Conservation (phyloP, 2,888 invertebrate genomes). For the Thysanoteuthis rhombus region DNA sequence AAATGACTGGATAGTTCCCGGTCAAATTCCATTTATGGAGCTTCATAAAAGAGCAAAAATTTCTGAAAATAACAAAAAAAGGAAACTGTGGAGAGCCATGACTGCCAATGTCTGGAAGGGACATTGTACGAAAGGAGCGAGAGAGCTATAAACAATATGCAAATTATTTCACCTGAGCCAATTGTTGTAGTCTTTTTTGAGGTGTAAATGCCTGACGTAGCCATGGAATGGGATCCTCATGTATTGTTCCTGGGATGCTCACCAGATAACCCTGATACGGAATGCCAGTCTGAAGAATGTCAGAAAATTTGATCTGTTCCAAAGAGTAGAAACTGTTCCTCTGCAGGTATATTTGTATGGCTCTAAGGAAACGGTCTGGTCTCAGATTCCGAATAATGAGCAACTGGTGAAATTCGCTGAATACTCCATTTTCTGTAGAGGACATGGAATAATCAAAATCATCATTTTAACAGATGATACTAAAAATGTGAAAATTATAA, state of each 20-base stretch:
- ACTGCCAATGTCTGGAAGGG: too few species aligned
- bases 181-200: slow-evolving; percentile 40
- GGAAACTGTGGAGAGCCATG: too few species aligned
- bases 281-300: slow-evolving; percentile 50
- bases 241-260: slow-evolving; percentile 54
- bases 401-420: slow-evolving; percentile 64
- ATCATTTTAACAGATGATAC: neutral
- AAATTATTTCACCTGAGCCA: neutral
- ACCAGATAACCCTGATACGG: slow-evolving; percentile 59
- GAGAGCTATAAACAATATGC: too few species aligned
- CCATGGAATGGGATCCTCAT: slow-evolving; percentile 49
- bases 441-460: neutral
- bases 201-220: slow-evolving; percentile 54
- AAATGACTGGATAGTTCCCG: too few species aligned
- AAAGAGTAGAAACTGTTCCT: slow-evolving; percentile 42
- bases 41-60: too few species aligned
- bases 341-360: slow-evolving; percentile 59
- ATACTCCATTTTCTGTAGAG: slow-evolving; percentile 33
- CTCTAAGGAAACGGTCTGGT: slow-evolving; percentile 64
- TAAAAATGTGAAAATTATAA: too few species aligned
- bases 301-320: slow-evolving; percentile 43
- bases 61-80: too few species aligned
- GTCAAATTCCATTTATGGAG: too few species aligned
- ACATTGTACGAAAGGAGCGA: too few species aligned
- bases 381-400: slow-evolving; percentile 65